A percentile compares a stretch with the other conserved stretches of the same genome.
Conservation (phyloP, 2,888 invertebrate genomes). For the Stenolophus ochropezus region DNA sequence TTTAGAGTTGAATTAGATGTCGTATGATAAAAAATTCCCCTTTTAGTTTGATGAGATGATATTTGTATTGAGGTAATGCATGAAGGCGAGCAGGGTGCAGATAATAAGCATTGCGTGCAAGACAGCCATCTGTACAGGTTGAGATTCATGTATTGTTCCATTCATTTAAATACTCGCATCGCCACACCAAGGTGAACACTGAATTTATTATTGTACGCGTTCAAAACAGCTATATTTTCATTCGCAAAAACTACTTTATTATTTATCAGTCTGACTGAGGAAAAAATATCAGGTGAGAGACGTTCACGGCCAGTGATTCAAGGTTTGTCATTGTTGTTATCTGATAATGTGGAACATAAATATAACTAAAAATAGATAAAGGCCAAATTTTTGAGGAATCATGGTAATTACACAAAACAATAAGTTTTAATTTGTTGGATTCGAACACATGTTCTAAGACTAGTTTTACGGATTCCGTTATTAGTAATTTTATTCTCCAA, state of each 20-base stretch:
- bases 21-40: not conserved
- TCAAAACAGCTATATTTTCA: not conserved
- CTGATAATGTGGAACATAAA: not conserved
- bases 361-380: not conserved
- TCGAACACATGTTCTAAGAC: no score
- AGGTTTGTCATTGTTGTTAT: not conserved
- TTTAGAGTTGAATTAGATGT: not conserved
- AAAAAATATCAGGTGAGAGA: not conserved
- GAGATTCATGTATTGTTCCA: not conserved
- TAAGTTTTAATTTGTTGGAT: no score
- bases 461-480: no score
- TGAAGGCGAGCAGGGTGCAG: not conserved
- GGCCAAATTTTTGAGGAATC: not conserved
- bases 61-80: not conserved
- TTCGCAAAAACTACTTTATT: not conserved
- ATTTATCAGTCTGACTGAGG: not conserved
- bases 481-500: no score
- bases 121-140: not conserved
- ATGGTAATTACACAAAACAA: no score
- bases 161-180: not conserved
- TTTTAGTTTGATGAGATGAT: not conserved
- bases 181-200: not conserved
- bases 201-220: not conserved
- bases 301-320: not conserved
- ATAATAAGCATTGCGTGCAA: not conserved